Evolutionary conservation across 2,113 vertebrate genomes (phyloP).

Genomic region (Caracal caracal): DNA sequence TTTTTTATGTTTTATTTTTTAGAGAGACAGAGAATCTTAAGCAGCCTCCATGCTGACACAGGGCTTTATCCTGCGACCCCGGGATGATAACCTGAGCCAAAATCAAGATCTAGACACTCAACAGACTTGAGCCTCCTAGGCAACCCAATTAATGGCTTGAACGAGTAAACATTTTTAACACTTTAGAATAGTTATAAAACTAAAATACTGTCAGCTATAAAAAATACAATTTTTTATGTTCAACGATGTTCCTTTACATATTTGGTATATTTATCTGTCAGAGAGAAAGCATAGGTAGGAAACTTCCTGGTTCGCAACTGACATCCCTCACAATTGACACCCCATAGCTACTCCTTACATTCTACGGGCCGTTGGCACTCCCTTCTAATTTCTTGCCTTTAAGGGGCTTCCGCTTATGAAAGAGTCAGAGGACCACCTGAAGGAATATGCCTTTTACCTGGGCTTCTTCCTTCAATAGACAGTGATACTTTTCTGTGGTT

Average conservation of each 20-base stretch:
- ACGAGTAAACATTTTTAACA: background rate
- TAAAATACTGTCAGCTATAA: background rate
- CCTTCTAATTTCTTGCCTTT: background rate
- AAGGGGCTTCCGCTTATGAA: accelerated
- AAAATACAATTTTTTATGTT: background rate
- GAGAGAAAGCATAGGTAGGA: background rate
- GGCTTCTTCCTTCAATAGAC: background rate
- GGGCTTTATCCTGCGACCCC: no score
- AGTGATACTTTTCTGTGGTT: background rate
- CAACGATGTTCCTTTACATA: background rate
- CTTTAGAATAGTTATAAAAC: background rate
- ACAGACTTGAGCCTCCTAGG: no score
- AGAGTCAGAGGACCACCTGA: background rate
- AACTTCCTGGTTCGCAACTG: background rate
- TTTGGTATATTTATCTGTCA: background rate
- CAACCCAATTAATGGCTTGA: background rate
- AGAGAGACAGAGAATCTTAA: no score
- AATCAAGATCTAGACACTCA: no score
- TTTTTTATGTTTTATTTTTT: no score
- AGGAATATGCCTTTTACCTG: background rate
- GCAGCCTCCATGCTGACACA: no score
- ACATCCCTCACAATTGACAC: background rate
- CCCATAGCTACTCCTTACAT: background rate
- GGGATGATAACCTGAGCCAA: no score
- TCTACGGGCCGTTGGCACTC: accelerated